phyloP scores from a whole-genome alignment of 2,888 invertebrate species.

The Mallateleia sp. region DNA sequence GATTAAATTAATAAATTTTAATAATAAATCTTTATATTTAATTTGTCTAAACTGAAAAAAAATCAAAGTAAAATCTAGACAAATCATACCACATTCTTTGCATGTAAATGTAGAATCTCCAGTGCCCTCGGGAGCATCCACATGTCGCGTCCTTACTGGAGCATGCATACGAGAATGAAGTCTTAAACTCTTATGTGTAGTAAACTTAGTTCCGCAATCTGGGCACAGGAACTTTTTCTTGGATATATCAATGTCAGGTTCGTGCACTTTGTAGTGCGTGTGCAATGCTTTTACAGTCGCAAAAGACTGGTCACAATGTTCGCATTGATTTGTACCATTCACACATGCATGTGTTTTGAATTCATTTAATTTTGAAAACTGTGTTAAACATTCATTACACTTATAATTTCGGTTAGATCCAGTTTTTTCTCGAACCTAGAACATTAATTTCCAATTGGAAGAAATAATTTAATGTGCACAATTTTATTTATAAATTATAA shows the following conservation, averaged over 20 bases:
- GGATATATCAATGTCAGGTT: constrained; percentile 84
- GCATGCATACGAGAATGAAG: constrained; percentile 94
- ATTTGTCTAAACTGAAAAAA: too few species aligned
- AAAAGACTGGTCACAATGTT: constrained; percentile 87
- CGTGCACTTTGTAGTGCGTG: constrained; percentile 92
- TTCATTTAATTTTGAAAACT: too few species aligned
- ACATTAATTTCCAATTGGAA: too few species aligned
- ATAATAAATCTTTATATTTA: too few species aligned
- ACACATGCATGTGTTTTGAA: too few species aligned
- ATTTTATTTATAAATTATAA: too few species aligned
- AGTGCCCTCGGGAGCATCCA: constrained; percentile 89
- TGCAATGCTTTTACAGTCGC: constrained; percentile 91
- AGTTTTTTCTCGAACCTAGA: constrained; percentile 85
- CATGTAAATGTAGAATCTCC: constrained; percentile 87
- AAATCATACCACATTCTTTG: constrained; percentile 86
- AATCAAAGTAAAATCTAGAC: too few species aligned
- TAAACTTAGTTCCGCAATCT: constrained; percentile 93
- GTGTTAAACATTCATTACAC: constrained; percentile 90
- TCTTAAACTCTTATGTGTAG: constrained; percentile 92
- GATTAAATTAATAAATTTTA: too few species aligned
- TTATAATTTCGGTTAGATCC: constrained; percentile 88
- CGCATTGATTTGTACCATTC: constrained; percentile 87
- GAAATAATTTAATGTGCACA: too few species aligned
- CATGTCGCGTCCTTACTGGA: constrained; percentile 91
- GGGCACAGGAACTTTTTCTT: constrained; percentile 91